Conservation (phyloP, 2,888 invertebrate genomes). For the Zelleria hepariella region DNA sequence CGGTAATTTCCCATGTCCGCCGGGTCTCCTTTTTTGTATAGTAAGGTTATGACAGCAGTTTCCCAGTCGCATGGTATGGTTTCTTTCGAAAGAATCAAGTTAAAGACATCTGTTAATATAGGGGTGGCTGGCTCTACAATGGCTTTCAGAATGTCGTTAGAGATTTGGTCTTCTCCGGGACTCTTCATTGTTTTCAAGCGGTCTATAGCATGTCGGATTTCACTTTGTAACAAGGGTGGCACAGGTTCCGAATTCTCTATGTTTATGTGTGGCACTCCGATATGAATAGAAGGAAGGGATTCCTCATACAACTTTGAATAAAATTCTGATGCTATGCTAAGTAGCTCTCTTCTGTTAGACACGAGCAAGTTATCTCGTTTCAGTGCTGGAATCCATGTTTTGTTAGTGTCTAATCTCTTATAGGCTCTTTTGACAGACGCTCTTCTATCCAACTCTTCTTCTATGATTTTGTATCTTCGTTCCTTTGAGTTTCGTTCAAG, state of each 20-base stretch:
- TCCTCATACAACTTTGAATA: too few relatives aligned
- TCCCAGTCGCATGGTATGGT: background rate
- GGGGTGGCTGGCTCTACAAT: slow-evolving; percentile 8
- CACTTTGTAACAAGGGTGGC: background rate
- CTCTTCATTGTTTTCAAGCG: slow-evolving; percentile 5
- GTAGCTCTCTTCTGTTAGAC: background rate
- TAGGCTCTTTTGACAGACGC: background rate
- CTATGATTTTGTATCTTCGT: background rate
- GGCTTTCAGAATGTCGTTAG: slow-evolving; percentile 10
- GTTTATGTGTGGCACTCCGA: background rate
- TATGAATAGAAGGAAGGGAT: too few relatives aligned
- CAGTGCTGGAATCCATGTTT: background rate
- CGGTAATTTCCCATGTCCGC: background rate
- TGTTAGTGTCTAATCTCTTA: background rate
- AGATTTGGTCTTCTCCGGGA: slow-evolving; percentile 7
- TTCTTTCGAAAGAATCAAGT: background rate
- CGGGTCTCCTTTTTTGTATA: slow-evolving; percentile 7
- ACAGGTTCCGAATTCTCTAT: background rate
- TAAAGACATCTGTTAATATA: slow-evolving; percentile 5
- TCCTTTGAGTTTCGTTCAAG: background rate
- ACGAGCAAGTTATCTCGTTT: background rate
- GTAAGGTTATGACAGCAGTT: background rate
- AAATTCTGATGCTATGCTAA: background rate
- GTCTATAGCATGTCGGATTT: background rate
- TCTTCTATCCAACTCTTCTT: background rate